These are phyloP conservation scores for Anoncus sp. DNA, from an alignment of 2,888 invertebrate species.

Conservation along the genomic window DNA sequence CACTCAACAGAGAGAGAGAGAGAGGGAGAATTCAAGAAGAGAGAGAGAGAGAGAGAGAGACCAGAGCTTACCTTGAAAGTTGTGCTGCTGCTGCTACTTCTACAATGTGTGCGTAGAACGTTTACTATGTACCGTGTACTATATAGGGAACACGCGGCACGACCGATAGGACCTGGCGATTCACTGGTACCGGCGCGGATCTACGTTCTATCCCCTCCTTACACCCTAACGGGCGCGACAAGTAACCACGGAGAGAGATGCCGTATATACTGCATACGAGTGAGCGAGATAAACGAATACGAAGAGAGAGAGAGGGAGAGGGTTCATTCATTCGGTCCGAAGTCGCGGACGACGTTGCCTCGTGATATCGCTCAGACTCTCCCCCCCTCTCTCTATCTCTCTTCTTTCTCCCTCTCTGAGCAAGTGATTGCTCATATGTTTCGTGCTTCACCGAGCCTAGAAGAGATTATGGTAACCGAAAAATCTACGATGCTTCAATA, in stretches of 20 bases:
- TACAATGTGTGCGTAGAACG: constrained; percentile 40
- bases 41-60: constrained; percentile 8
- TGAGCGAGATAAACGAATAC: constrained; percentile 42
- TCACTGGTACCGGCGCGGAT: constrained; percentile 57
- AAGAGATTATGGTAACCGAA: neutral
- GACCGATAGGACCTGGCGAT: constrained; percentile 59
- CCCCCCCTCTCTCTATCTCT: constrained; percentile 4
- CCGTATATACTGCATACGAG: constrained; percentile 33
- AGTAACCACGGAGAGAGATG: constrained; percentile 38
- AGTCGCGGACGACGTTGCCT: constrained; percentile 54
- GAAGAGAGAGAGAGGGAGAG: constrained; percentile 10
- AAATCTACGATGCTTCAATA: neutral
- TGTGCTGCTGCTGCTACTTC: constrained; percentile 16
- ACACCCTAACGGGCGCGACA: constrained; percentile 48
- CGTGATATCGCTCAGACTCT: constrained; percentile 35
- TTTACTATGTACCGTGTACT: constrained; percentile 36
- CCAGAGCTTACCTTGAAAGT: constrained; percentile 53
- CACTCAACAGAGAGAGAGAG: neutral
- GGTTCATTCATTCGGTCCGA: constrained; percentile 61
- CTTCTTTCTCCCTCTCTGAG: too few relatives aligned
- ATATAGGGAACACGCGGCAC: constrained; percentile 26
- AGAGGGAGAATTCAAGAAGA: neutral
- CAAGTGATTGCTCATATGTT: too few relatives aligned
- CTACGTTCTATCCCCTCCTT: constrained; percentile 51
- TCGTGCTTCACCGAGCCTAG: neutral